A percentile compares a stretch with the other conserved stretches of the same genome.
Evolutionary conservation across 2,797 vertebrate genomes (phyloP).

Genomic region (Darevskia mixta): DNA sequence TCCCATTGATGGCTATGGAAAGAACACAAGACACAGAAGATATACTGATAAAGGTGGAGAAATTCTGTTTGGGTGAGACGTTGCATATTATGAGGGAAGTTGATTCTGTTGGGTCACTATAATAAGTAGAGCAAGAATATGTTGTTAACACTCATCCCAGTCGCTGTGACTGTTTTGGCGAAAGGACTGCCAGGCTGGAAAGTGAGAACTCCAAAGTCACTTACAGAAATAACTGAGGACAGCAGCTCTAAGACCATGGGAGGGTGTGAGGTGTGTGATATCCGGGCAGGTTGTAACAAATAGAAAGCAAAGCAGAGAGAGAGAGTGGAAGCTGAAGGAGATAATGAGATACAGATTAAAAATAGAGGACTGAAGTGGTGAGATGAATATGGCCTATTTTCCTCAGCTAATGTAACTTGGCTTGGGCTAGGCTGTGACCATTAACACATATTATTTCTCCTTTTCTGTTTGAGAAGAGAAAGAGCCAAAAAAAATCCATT

Average conservation of each 20-base stretch:
- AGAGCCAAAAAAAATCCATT: not conserved
- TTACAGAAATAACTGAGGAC: conserved; percentile 8
- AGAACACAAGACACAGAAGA: not conserved
- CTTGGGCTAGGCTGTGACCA: not conserved
- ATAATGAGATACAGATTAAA: conserved; percentile 11
- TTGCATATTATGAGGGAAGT: not conserved
- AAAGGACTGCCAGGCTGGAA: not conserved
- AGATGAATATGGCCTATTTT: conserved; percentile 8
- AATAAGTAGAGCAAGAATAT: not conserved
- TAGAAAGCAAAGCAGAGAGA: not conserved
- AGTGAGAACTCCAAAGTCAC: not conserved
- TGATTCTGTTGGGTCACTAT: not conserved
- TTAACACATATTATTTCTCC: not conserved
- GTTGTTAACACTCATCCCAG: not conserved
- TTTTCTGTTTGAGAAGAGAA: not conserved
- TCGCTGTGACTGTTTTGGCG: not conserved
- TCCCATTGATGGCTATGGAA: not conserved
- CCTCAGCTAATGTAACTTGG: not conserved
- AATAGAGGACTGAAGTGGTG: not conserved
- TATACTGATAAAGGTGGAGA: not conserved
- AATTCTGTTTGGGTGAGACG: not conserved
- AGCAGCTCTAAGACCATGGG: not conserved
- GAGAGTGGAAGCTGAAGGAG: not conserved
- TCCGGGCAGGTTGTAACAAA: conserved; percentile 1
- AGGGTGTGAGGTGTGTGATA: not conserved